Conservation (phyloP, 2,113 vertebrate genomes). For the Stegastes partitus region DNA sequence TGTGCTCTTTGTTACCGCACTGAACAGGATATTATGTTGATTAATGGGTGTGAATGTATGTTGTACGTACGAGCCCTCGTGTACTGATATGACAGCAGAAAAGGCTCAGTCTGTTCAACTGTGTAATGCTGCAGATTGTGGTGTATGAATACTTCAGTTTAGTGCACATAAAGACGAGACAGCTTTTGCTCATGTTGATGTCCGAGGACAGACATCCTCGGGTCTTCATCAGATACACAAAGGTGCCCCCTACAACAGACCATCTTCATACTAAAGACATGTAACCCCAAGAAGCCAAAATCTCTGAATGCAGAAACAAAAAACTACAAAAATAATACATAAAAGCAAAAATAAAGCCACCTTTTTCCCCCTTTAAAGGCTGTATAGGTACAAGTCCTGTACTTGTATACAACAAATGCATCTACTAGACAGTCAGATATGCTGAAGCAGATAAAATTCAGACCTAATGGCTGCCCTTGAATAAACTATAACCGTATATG, state of each 20-base stretch:
- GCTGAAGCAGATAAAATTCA: slow-evolving; percentile 32
- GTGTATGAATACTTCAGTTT: neutral
- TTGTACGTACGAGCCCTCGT: neutral
- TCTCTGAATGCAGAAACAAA: neutral
- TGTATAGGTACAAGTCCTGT: neutral
- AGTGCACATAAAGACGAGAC: neutral
- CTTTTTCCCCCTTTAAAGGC: neutral
- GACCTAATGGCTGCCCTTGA: slow-evolving; percentile 56
- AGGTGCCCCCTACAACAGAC: too few relatives aligned
- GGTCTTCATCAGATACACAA: too few relatives aligned
- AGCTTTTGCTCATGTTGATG: too few relatives aligned
- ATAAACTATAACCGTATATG: slow-evolving; percentile 49
- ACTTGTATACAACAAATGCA: slow-evolving; percentile 17
- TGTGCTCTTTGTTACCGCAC: too few relatives aligned
- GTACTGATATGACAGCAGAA: too few relatives aligned
- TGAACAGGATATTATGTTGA: neutral
- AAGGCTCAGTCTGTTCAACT: too few relatives aligned
- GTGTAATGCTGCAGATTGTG: too few relatives aligned
- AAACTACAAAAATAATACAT: neutral
- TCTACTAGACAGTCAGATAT: slow-evolving; percentile 1
- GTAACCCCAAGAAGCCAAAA: neutral
- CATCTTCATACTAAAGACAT: too few relatives aligned
- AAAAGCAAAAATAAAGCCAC: neutral
- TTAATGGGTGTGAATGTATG: neutral
- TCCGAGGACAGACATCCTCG: too few relatives aligned